These are phyloP conservation scores for Eulemur mongoz DNA, from an alignment of 2,797 vertebrate species.

Conservation along the genomic window DNA sequence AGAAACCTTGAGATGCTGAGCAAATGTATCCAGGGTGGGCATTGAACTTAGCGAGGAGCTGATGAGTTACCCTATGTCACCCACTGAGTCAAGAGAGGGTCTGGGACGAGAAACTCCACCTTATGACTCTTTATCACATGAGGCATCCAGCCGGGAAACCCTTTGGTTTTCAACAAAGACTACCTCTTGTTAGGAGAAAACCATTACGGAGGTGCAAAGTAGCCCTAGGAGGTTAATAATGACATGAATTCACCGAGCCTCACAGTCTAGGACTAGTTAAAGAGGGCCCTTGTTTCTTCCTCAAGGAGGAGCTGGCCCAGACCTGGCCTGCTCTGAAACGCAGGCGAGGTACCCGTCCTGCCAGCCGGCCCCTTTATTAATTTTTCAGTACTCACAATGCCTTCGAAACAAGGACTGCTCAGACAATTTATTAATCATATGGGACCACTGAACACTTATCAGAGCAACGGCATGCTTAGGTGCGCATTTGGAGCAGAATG, in stretches of 20 bases:
- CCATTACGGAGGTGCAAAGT: conserved; percentile 19
- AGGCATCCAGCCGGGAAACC: neutral
- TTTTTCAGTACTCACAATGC: neutral
- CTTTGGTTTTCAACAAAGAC: neutral
- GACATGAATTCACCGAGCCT: neutral
- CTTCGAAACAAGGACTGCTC: neutral
- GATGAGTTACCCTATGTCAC: neutral
- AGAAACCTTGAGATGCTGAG: neutral
- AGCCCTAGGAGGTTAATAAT: neutral
- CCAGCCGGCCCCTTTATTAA: neutral
- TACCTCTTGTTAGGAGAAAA: conserved; percentile 45
- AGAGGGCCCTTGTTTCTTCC: neutral
- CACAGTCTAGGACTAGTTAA: neutral
- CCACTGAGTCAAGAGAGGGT: neutral
- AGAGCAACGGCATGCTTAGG: neutral
- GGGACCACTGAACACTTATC: neutral
- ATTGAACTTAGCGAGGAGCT: conserved; percentile 49
- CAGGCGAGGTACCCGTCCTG: neutral
- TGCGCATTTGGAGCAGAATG: neutral
- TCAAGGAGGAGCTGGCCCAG: neutral
- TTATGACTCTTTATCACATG: conserved; percentile 41
- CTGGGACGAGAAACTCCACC: conserved; percentile 5
- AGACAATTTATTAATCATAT: neutral
- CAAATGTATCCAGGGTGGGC: neutral
- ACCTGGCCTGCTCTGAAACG: neutral